phyloP scores from a whole-genome alignment of 2,113 vertebrate species.

The Hypanus sabinus region DNA sequence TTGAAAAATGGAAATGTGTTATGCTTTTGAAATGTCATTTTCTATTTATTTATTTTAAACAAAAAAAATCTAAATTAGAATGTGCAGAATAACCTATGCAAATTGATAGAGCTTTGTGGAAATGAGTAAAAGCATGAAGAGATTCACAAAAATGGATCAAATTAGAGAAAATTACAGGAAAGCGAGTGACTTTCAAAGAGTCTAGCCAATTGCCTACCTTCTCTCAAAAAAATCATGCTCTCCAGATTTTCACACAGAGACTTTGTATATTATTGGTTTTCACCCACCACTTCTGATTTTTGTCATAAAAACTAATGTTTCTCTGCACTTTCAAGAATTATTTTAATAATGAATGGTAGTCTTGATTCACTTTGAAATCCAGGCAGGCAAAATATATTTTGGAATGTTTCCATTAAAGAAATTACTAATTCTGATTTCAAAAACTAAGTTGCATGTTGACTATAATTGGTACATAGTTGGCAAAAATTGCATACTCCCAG shows the following conservation, averaged over 20 bases:
- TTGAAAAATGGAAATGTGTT: background rate
- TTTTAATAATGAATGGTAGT: slow-evolving; percentile 19
- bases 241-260: background rate
- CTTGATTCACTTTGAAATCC: background rate
- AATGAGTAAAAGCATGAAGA: background rate
- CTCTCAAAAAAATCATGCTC: background rate
- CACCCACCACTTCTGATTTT: background rate
- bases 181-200: background rate
- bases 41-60: background rate
- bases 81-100: background rate
- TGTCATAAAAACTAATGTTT: background rate
- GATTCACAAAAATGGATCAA: background rate
- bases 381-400: background rate
- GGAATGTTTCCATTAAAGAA: background rate
- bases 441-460: background rate
- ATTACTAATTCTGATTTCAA: background rate
- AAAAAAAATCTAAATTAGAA: slow-evolving; percentile 7
- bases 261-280: background rate
- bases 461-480: background rate
- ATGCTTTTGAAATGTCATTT: background rate
- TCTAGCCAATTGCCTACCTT: background rate
- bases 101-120: background rate
- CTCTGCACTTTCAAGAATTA: background rate
- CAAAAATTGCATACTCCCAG: background rate
- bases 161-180: slow-evolving; percentile 24